A percentile compares a stretch with the other conserved stretches of the same genome.
Evolutionary conservation across 2,888 invertebrate species (phyloP).

Genomic region (Lasius platythorax): DNA sequence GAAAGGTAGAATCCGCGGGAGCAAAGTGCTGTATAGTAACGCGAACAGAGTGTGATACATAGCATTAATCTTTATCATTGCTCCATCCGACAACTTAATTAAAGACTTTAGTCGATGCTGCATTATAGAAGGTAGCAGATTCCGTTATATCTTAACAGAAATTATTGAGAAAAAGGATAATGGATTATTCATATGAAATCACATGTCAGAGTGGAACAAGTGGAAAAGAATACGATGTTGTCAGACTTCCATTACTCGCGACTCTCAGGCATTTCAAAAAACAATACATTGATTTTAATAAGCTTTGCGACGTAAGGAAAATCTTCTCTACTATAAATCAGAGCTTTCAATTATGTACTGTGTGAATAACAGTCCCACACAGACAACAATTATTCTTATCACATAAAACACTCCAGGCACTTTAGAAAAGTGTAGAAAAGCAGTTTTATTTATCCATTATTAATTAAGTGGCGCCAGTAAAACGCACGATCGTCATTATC

Average conservation of each 20-base stretch:
- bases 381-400: not conserved
- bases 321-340: not conserved
- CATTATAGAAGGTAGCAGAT: conserved; percentile 1
- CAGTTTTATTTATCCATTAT: conserved; percentile 12
- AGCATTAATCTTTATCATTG: conserved; percentile 42
- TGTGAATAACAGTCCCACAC: not conserved
- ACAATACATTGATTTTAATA: not conserved
- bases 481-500: not conserved
- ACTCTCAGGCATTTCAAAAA: not conserved
- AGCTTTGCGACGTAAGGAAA: not conserved
- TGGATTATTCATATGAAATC: not conserved
- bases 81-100: conserved; percentile 19
- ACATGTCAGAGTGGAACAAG: not conserved
- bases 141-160: not conserved
- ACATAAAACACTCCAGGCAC: not conserved
- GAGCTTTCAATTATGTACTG: not conserved
- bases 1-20: conserved; percentile 1
- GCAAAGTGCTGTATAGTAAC: not conserved
- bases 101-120: conserved; percentile 21
- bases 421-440: not conserved
- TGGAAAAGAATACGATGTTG: not conserved
- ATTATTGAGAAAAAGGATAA: not conserved
- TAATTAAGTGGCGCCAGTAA: not conserved
- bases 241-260: not conserved
- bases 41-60: conserved; percentile 15